Evolutionary conservation across 2,113 vertebrate species (phyloP), one percentile per base, ranked within the genome.

Genomic region (Terrapene triunguis): DNA sequence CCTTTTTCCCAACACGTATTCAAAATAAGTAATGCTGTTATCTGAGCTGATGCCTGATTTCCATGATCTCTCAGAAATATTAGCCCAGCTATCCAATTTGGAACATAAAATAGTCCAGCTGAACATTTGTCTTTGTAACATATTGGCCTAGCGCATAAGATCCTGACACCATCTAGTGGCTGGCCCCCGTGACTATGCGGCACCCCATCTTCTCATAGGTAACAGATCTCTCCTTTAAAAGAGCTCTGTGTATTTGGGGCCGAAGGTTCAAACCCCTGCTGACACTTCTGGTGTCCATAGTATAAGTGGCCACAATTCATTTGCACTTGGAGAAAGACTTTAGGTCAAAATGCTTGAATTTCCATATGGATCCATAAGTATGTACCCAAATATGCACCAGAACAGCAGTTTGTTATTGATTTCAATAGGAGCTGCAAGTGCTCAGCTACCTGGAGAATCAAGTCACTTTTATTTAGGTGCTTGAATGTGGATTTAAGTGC

Each of bases 71-170:
- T 55, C 59, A 78, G 44, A 51, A 88, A 24, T 3, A 89, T 5
- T 27, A 72, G 8, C 4, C 4, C 0, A 0, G 62, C 35, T 47
- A 48, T 42, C 7, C 1, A 3, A 4, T 0, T 38, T 21, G 59
- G 82, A 80, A 80, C 48, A 72, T 1, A 22, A 47, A 84, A 24
- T 32, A 35, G 35, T 2, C 1, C 0, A 0, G 8, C 21, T 21
- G 1, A 29, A 2, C 2, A 2, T 1, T 1, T 0, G 3, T 35
- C 53, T 84, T 29, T 48, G 79, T 11, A 2, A 53, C 1, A 0
- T 0, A 53, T 1, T 47, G 29, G 12, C 80, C 48, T 44, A 1
- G 0, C 7, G 72, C 17, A 4, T 1, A 51, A 62, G 12, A 25
- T 38, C 44, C 32, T 76, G 85, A 53, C 57, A 16, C 9, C 3